These are phyloP conservation scores for Brachyopa scutellaris DNA, from an alignment of 2,888 invertebrate species.

Conservation along the genomic window DNA sequence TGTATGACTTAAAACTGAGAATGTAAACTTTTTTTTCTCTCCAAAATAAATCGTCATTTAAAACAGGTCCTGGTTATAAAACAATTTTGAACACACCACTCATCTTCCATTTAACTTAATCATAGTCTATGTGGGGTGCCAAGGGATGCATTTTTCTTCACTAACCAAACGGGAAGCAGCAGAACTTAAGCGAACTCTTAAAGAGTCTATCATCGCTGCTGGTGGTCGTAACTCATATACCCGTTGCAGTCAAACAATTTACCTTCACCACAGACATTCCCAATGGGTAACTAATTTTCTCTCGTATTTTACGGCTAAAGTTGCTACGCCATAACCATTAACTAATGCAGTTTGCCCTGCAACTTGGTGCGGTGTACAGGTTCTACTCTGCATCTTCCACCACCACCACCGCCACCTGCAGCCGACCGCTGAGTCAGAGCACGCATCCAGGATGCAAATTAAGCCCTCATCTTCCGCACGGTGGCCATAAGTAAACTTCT, in stretches of 20 bases:
- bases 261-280: not conserved
- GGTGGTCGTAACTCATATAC: no score
- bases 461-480: conserved; percentile 67
- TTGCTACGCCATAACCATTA: conserved; percentile 61
- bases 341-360: conserved; percentile 64
- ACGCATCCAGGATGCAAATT: conserved; percentile 69
- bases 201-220: no score
- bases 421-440: conserved; percentile 48
- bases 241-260: not conserved
- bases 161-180: no score
- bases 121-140: no score
- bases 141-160: no score
- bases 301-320: conserved; percentile 52
- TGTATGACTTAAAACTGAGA: no score
- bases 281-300: conserved; percentile 44
- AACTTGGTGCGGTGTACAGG: conserved; percentile 52
- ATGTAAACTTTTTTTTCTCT: no score
- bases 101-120: no score
- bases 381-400: conserved; percentile 4
- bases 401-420: conserved; percentile 20
- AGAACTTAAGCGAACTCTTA: no score
- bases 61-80: no score
- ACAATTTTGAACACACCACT: no score
- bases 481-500: conserved; percentile 63
- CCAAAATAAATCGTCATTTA: no score